Base-by-base conservation (phyloP, 2,888 invertebrate genomes). In the Nemotelus pantherinus region DNA sequence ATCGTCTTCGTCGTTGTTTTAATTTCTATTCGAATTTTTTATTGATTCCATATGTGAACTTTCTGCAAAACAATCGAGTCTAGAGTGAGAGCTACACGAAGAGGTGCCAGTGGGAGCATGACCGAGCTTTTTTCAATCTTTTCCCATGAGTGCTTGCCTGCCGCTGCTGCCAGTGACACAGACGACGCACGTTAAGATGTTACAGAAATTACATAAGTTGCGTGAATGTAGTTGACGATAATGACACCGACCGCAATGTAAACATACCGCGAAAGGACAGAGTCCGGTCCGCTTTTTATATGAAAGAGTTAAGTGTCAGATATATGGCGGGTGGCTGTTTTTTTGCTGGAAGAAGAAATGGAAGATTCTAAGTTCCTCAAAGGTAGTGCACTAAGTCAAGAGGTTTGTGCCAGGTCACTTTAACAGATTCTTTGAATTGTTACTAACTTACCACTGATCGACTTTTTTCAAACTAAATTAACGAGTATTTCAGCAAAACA, bases 1-100 rank as follows among this genome's bases (percentile, higher is more conserved):
- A 41, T 41, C 70, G 55, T 39, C 53, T 43, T 55, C 70, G 25
- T 55, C 41, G 43, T 7, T 41, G 63, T 63, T 39, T 55, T 53
- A 50, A 53, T 70, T 70, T 53, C 70, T 55, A 41, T 55, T 70
- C 55, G 25, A 55, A 55, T 74, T 60, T 68, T 74, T 74, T 74
- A 74, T 74, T 74, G 74, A 74, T 74, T 74, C 74, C 57, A 50
- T 74, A 48, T 74, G 74, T 60, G 74, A 74, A 74, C 74, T 74
- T 74, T 74, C 60, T 74, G 70, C 70, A 70, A 70, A 70, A 70
- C 55, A 55, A 10, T 50, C 53, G 43, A 43, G 55, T 39, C 41
- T 25, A 41, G 70, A 39, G 41, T 4, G 44, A 70, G 6, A 70
- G 41, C 39, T 7, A n/a, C 43, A 55, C 7, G 70, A n/a, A 1